Evolutionary conservation across 1,140 invertebrate species (phyloP), one percentile per base, ranked within the genome.

Genomic region (Andricus grossulariae): DNA sequence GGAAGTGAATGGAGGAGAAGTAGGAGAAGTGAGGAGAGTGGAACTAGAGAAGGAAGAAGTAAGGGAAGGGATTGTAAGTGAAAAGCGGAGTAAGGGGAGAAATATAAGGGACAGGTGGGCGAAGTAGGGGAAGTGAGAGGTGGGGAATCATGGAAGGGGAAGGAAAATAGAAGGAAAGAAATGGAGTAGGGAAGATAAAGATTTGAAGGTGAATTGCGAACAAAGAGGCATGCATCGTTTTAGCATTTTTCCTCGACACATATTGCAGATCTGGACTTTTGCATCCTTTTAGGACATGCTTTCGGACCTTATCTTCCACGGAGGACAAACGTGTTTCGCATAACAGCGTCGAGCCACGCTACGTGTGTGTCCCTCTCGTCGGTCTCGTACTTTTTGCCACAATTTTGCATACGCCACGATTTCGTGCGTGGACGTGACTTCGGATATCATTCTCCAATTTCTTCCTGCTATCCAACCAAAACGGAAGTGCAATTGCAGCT

Each of bases 321-420:
- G 39, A 16, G 57, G 60, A 66, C 32, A 66, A 66, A 66, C 60
- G 60, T 66, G 60, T 66, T 66, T 66, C 60, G 60, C 60, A 66
- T 66, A 60, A 60, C 21, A 60, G 57, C 21, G 18, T 32, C 57
- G 15, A 19, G 12, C 19, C 16, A 66, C 60, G 25, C 39, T 10
- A 45, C 39, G 39, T 45, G 39, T 45, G 39, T 45, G 39, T 45
- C 10, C 39, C 1, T 10, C 10, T 11, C 39, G 25, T 66, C 25
- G 12, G 32, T 66, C n/a, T 66, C 25, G 32, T 45, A 66, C 60
- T 66, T 66, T 66, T 66, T 66, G 15, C 39, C 25, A 16, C 25
- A 66, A 66, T 66, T 66, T 66, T 66, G 60, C 60, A 66, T 66
- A 66, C 60, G 60, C 60, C 60, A 66, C 60, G 60, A 66, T 66